These are phyloP conservation scores for Nesometra sesokonis DNA, from an alignment of 35 echinoderm and acorn worm species.

Conservation along the genomic window DNA sequence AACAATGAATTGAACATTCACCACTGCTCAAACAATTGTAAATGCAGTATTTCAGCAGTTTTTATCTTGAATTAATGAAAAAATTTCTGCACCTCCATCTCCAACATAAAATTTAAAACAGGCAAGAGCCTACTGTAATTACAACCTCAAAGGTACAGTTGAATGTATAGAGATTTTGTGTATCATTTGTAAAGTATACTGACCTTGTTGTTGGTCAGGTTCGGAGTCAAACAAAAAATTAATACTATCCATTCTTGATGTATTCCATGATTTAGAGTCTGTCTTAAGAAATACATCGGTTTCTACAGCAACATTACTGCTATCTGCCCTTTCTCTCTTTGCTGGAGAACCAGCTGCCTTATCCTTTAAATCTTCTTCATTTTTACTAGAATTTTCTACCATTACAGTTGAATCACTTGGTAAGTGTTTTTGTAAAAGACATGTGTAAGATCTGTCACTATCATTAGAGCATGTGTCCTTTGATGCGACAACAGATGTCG, in stretches of 20 bases:
- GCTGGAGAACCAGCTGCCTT: neutral
- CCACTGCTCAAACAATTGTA: too few relatives aligned
- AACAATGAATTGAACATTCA: too few relatives aligned
- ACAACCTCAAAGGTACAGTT: too few relatives aligned
- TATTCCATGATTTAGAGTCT: neutral
- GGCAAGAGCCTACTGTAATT: too few relatives aligned
- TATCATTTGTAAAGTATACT: neutral
- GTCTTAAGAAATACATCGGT: neutral
- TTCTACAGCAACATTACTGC: neutral
- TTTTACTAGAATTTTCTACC: neutral
- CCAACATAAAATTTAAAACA: too few relatives aligned
- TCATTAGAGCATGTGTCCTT: neutral
- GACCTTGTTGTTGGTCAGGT: neutral
- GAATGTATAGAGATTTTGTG: too few relatives aligned
- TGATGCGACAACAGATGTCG: neutral
- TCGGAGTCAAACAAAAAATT: neutral
- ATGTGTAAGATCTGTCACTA: neutral
- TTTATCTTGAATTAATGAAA: too few relatives aligned
- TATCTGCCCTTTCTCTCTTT: neutral
- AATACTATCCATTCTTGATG: neutral
- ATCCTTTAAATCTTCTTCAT: neutral
- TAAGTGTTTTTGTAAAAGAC: neutral
- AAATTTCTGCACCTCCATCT: too few relatives aligned
- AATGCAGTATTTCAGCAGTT: too few relatives aligned
- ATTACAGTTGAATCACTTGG: neutral